Evolutionary conservation across 2,888 invertebrate genomes (phyloP).

Genomic region (Pammene fasciana): DNA sequence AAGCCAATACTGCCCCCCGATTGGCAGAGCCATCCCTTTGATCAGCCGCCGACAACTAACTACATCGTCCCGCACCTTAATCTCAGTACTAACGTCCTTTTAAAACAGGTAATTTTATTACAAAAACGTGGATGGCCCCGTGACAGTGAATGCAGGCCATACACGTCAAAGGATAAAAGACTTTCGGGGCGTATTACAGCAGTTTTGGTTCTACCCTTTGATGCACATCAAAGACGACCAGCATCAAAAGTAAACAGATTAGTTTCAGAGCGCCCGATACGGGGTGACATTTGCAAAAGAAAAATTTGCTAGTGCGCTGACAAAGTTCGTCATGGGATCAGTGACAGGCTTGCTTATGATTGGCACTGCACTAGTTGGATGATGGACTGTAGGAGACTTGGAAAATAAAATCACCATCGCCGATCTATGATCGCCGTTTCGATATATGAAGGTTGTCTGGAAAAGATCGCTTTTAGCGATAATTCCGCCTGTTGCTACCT

Average conservation of each 20-base stretch:
- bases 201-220: constrained; percentile 64
- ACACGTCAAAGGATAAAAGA: constrained; percentile 71
- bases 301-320: constrained; percentile 11
- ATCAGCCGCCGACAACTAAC: constrained; percentile 80
- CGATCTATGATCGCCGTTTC: too few species aligned
- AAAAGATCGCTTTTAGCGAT: too few species aligned
- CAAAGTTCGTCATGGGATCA: background rate
- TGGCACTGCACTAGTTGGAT: too few species aligned
- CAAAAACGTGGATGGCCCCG: constrained; percentile 74
- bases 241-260: constrained; percentile 39
- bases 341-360: background rate
- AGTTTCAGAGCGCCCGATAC: constrained; percentile 32
- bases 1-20: constrained; percentile 53
- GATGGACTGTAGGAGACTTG: too few species aligned
- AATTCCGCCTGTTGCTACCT: too few species aligned
- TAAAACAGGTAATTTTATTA: constrained; percentile 83
- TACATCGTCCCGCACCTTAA: constrained; percentile 81
- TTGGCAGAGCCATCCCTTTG: constrained; percentile 73
- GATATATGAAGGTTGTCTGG: too few species aligned
- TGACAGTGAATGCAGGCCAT: constrained; percentile 69
- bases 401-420: too few species aligned
- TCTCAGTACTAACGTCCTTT: constrained; percentile 82
- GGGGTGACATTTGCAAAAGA: constrained; percentile 33
- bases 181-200: constrained; percentile 61
- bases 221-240: constrained; percentile 59